Evolutionary conservation across 2,797 vertebrate genomes (phyloP).

Genomic region (Etheostoma perlongum): DNA sequence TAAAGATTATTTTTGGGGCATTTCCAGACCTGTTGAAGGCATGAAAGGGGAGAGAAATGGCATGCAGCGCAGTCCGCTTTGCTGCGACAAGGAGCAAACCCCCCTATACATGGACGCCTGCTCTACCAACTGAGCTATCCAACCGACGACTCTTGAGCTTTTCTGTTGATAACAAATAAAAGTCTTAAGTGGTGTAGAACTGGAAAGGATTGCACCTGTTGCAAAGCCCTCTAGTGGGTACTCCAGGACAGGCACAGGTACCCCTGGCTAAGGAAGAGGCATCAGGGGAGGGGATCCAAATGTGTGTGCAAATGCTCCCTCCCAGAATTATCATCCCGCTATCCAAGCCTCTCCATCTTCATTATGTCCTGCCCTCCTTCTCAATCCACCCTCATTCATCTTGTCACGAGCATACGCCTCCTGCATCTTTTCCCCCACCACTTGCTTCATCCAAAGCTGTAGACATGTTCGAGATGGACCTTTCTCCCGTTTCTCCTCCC

Average conservation of each 20-base stretch:
- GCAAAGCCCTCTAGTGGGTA: conserved; percentile 34
- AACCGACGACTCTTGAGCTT: conserved; percentile 34
- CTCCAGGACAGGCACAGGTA: conserved; percentile 15
- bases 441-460: conserved; percentile 10
- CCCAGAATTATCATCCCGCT: conserved; percentile 20
- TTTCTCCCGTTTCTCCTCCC: not conserved
- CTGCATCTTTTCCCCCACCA: conserved; percentile 15
- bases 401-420: conserved; percentile 11
- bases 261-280: conserved; percentile 16
- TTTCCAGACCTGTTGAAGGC: too few relatives aligned
- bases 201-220: conserved; percentile 48
- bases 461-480: conserved; percentile 19
- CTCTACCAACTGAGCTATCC: too few relatives aligned
- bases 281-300: conserved; percentile 29
- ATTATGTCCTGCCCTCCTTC: conserved; percentile 27
- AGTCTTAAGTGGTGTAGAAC: conserved; percentile 6
- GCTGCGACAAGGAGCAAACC: too few relatives aligned
- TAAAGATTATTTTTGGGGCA: too few relatives aligned
- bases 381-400: conserved; percentile 44
- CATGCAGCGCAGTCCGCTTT: too few relatives aligned
- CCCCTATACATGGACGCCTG: too few relatives aligned
- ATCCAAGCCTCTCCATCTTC: conserved; percentile 46
- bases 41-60: too few relatives aligned
- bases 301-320: conserved; percentile 41
- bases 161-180: conserved; percentile 1